These are phyloP conservation scores for Iphiclides podalirius DNA, from an alignment of 2,888 invertebrate genomes.

Conservation along the genomic window DNA sequence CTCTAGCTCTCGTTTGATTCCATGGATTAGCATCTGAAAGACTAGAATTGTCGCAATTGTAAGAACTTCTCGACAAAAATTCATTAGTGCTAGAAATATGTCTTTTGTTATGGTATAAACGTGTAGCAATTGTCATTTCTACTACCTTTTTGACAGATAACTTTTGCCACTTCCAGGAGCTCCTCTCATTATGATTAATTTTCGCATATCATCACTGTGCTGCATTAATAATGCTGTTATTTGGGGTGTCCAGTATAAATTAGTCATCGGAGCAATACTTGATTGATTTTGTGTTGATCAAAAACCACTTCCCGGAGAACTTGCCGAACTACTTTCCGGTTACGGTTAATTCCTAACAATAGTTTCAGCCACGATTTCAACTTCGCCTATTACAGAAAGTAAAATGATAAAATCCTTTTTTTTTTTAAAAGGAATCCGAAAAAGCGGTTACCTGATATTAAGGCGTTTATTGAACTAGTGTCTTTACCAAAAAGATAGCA, in stretches of 20 bases:
- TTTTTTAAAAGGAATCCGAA: too few species aligned
- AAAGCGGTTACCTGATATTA: too few species aligned
- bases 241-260: conserved; percentile 42
- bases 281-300: conserved; percentile 3
- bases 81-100: conserved; percentile 64
- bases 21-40: conserved; percentile 85
- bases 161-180: conserved; percentile 92
- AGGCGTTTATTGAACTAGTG: too few species aligned
- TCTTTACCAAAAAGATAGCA: too few species aligned
- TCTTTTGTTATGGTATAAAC: conserved; percentile 31
- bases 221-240: conserved; percentile 43
- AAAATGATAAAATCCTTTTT: too few species aligned
- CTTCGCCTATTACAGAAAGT: too few species aligned
- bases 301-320: conserved; percentile 16
- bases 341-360: too few species aligned
- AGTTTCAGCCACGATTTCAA: too few species aligned
- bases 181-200: conserved; percentile 89
- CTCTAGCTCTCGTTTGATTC: conserved; percentile 82
- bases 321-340: neutral
- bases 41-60: conserved; percentile 42
- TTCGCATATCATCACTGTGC: conserved; percentile 75
- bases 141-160: conserved; percentile 82
- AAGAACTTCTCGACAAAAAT: conserved; percentile 49
- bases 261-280: too few species aligned
- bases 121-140: conserved; percentile 42